Evolutionary conservation across 1,140 invertebrate genomes (phyloP).

Genomic region (Atta texana): DNA sequence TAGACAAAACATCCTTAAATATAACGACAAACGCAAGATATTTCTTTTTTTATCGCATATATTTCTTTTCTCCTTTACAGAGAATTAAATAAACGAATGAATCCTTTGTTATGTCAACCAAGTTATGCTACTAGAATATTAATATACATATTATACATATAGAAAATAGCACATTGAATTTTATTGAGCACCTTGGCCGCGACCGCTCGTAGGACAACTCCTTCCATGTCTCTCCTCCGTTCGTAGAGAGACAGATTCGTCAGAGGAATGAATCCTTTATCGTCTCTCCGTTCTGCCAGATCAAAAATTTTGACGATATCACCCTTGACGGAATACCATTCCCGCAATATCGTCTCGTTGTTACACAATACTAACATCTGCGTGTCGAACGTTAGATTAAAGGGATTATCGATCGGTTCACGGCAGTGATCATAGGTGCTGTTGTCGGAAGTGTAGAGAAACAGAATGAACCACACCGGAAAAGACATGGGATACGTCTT

Average conservation of each 20-base stretch:
- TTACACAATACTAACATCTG: slow-evolving; percentile 70
- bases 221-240: slow-evolving; percentile 60
- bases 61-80: no score
- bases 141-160: no score
- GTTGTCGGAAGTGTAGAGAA: not conserved
- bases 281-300: slow-evolving; percentile 21
- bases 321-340: slow-evolving; percentile 74
- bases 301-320: slow-evolving; percentile 9
- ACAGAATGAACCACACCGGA: slow-evolving; percentile 63
- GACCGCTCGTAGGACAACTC: slow-evolving; percentile 57
- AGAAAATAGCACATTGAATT: not conserved
- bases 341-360: slow-evolving; percentile 44
- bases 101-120: not conserved
- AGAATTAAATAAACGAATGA: no score
- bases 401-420: slow-evolving; percentile 62
- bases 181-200: slow-evolving; percentile 23
- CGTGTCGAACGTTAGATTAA: slow-evolving; percentile 71
- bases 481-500: slow-evolving; percentile 43
- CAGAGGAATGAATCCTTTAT: slow-evolving; percentile 15
- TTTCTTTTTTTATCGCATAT: no score
- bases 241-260: slow-evolving; percentile 46
- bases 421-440: slow-evolving; percentile 16
- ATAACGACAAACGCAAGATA: no score
- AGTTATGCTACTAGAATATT: not conserved
- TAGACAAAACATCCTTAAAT: no score